These are phyloP conservation scores for Peromyscus polionotus DNA, from an alignment of 2,113 vertebrate genomes.

Conservation along the genomic window DNA sequence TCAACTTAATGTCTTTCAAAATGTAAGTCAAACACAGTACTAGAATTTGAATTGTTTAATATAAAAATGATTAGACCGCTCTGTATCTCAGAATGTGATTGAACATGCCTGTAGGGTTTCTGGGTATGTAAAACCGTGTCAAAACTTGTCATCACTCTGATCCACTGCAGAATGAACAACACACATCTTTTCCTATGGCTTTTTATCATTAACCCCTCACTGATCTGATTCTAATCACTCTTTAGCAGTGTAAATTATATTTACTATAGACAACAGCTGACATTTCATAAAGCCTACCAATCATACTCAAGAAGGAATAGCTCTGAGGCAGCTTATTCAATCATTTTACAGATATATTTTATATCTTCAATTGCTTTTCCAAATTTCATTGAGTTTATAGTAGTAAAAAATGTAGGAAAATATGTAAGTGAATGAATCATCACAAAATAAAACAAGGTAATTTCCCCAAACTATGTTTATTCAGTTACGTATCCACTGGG, in stretches of 20 bases:
- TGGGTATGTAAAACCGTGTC: slow-evolving; percentile 69
- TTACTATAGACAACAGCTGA: slow-evolving; percentile 74
- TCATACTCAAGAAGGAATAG: slow-evolving; percentile 67
- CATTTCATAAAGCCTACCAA: slow-evolving; percentile 43
- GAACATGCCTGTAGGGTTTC: slow-evolving; percentile 73
- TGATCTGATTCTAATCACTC: slow-evolving; percentile 81
- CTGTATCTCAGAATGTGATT: slow-evolving; percentile 70
- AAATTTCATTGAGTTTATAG: slow-evolving; percentile 13
- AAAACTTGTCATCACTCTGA: slow-evolving; percentile 78
- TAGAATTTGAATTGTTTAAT: slow-evolving; percentile 82
- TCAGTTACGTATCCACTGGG: neutral
- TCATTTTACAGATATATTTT: slow-evolving; percentile 27
- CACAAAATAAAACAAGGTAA: neutral
- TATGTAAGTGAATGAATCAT: neutral
- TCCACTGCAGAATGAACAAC: slow-evolving; percentile 80
- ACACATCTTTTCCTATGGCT: slow-evolving; percentile 65
- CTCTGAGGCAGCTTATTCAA: slow-evolving; percentile 33
- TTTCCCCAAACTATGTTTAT: neutral
- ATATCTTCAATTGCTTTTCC: neutral
- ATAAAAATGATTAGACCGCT: slow-evolving; percentile 81
- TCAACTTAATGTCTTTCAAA: slow-evolving; percentile 83
- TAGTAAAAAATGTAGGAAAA: neutral
- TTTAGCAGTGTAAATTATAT: slow-evolving; percentile 78
- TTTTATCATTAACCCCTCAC: slow-evolving; percentile 79
- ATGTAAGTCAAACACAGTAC: slow-evolving; percentile 78